A percentile compares a stretch with the other conserved stretches of the same genome.
These are phyloP conservation scores for Pristiophorus japonicus DNA, from an alignment of 2,113 vertebrate genomes.

Conservation along the genomic window DNA sequence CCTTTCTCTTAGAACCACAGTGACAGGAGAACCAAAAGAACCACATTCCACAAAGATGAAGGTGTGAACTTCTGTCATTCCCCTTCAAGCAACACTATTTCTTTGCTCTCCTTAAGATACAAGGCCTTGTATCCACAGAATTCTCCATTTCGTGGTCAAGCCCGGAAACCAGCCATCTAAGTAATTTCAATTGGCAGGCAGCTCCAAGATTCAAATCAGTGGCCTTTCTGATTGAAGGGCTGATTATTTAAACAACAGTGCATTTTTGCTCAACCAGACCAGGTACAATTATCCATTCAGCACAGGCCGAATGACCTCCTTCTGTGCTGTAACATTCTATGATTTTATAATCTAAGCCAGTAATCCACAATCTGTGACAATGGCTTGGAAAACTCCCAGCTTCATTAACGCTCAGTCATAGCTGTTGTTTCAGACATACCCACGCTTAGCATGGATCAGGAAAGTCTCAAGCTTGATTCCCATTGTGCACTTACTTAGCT, in stretches of 20 bases:
- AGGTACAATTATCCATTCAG: background rate
- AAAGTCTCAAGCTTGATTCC: too few relatives aligned
- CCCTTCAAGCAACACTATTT: background rate
- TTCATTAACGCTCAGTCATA: too few relatives aligned
- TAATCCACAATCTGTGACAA: too few relatives aligned
- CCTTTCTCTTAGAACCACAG: too few relatives aligned
- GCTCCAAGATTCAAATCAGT: background rate
- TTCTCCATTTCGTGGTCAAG: background rate
- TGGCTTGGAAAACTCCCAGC: too few relatives aligned
- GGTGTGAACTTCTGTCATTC: background rate
- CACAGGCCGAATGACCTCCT: too few relatives aligned
- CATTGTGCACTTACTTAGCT: too few relatives aligned
- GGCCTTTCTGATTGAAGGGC: background rate
- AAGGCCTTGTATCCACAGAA: background rate
- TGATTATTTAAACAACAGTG: background rate
- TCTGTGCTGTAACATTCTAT: too few relatives aligned
- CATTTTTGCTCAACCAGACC: background rate
- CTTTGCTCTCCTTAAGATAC: background rate
- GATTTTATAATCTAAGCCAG: too few relatives aligned
- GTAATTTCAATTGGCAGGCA: background rate
- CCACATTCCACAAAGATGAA: background rate
- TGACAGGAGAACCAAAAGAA: too few relatives aligned
- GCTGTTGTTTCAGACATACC: too few relatives aligned
- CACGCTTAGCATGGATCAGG: too few relatives aligned
- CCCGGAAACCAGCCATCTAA: background rate